phyloP scores from a whole-genome alignment of 2,888 invertebrate genomes.

The Teinopalpus imperialis region DNA sequence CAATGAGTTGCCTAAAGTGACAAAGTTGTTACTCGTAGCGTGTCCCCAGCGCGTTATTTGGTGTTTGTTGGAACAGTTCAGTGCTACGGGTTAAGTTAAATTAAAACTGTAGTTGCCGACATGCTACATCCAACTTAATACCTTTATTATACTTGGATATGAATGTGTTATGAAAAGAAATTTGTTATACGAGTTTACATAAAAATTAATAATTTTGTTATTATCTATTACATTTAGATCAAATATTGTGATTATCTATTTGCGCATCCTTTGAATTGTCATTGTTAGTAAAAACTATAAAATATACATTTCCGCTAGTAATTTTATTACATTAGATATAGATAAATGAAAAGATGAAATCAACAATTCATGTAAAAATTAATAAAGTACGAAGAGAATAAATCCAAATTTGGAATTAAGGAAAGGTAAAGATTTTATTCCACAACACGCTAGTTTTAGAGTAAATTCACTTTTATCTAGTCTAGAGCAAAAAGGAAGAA shows the following conservation, averaged over 20 bases:
- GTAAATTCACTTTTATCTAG: slow-evolving; percentile 21
- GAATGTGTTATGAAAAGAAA: background rate
- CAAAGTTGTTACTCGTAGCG: slow-evolving; percentile 48
- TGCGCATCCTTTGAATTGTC: no score
- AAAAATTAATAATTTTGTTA: no score
- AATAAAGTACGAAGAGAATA: no score
- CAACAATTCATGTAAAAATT: no score
- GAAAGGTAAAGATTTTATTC: slow-evolving; percentile 10
- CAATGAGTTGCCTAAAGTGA: slow-evolving; percentile 44
- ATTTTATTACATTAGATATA: no score
- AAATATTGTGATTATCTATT: no score
- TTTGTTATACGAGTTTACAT: no score
- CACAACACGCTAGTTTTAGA: slow-evolving; percentile 13
- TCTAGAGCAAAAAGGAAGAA: slow-evolving; percentile 23
- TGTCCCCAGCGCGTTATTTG: slow-evolving; percentile 57
- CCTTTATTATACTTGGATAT: slow-evolving; percentile 9
- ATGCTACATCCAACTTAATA: slow-evolving; percentile 30
- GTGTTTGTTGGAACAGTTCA: slow-evolving; percentile 57
- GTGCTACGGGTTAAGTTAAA: slow-evolving; percentile 56
- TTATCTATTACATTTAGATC: no score
- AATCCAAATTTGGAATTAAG: slow-evolving; percentile 6
- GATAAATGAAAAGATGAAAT: no score
- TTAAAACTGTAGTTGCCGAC: slow-evolving; percentile 49
- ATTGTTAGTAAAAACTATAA: no score
- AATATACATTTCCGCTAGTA: no score